These are phyloP conservation scores for Rhynchopsitta pachyrhyncha DNA, from an alignment of 2,113 vertebrate genomes.

Conservation along the genomic window DNA sequence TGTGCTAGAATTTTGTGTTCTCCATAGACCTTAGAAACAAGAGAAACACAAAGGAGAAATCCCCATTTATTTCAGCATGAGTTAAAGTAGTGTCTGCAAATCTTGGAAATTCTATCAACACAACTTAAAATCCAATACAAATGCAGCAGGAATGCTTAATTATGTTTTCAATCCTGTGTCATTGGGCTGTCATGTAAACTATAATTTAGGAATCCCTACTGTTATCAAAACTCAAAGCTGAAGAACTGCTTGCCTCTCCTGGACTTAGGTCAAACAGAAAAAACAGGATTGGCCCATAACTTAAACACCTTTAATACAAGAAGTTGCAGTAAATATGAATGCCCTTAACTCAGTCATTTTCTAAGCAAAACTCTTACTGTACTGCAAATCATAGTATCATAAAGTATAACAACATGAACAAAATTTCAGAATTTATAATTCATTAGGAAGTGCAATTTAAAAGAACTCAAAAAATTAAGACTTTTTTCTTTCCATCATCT, in stretches of 20 bases:
- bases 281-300: not conserved
- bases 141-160: not conserved
- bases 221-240: not conserved
- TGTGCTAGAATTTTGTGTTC: not conserved
- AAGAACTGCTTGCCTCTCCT: not conserved
- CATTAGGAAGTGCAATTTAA: not conserved
- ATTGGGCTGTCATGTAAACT: not conserved
- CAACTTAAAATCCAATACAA: not conserved
- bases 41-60: not conserved
- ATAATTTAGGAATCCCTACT: not conserved
- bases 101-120: not conserved
- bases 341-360: not conserved
- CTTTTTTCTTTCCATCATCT: not conserved
- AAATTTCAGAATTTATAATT: not conserved
- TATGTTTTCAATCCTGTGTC: accelerated
- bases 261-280: accelerated
- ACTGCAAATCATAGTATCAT: not conserved
- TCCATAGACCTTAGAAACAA: not conserved
- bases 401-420: not conserved
- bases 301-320: not conserved
- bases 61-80: not conserved
- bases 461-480: not conserved
- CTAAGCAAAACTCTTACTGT: not conserved
- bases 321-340: not conserved
- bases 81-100: not conserved